Evolutionary conservation across 2,888 invertebrate genomes (phyloP).

Genomic region (Ectemnius lituratus): DNA sequence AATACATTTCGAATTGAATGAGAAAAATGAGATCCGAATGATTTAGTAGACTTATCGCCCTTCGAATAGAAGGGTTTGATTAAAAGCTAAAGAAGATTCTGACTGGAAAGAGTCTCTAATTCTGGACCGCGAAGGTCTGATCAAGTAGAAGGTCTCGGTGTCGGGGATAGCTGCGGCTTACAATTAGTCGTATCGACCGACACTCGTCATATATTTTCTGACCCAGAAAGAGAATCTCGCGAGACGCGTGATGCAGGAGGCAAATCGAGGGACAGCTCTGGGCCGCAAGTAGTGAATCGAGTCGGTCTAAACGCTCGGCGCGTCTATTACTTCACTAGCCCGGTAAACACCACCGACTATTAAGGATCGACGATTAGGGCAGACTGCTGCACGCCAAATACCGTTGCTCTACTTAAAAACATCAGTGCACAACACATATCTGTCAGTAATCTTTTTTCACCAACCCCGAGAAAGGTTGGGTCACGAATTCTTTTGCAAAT

Average conservation of each 20-base stretch:
- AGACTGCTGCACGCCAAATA: conserved; percentile 43
- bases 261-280: background rate
- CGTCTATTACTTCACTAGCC: conserved; percentile 36
- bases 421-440: background rate
- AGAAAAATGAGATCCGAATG: too few species aligned
- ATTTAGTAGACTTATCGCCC: too few species aligned
- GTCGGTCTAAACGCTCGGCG: conserved; percentile 42
- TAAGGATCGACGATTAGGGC: conserved; percentile 61
- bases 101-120: too few species aligned
- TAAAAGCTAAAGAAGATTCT: background rate
- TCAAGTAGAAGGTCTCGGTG: conserved; percentile 12
- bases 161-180: conserved; percentile 40
- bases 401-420: conserved; percentile 20
- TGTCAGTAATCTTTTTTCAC: too few species aligned
- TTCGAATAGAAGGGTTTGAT: conserved; percentile 14
- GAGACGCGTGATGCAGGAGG: conserved; percentile 9
- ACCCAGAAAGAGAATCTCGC: conserved; percentile 57
- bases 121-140: too few species aligned
- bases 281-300: conserved; percentile 35
- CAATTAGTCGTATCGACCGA: conserved; percentile 54
- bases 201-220: conserved; percentile 57
- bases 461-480: too few species aligned
- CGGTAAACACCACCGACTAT: conserved; percentile 45
- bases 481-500: too few species aligned
- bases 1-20: too few species aligned